Base-by-base conservation (phyloP, 2,113 vertebrate genomes). In the Ploceus nigricollis region DNA sequence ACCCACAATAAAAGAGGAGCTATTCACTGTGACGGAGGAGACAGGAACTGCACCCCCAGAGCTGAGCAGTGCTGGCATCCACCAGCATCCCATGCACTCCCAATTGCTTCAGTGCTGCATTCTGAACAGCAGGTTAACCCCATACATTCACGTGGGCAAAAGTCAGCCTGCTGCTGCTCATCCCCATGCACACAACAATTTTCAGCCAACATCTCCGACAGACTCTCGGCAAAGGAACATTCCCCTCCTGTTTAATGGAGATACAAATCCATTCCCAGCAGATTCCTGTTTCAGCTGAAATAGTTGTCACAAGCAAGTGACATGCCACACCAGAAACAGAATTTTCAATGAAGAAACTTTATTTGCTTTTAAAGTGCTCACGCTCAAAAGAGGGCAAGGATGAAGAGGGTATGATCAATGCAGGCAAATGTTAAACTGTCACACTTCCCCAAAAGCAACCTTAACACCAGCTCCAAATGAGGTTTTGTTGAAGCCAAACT, bases 11-110 rank as follows among this genome's bases (percentile, higher is more conserved):
- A 53, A 2, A 4, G 6, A 4, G 37, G 70, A 85, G 51, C 28
- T 25, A 3, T 14, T 15, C n/a, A 4, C 40, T 24, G 1, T 0
- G 10, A 7, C 51, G 37, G 24, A 68, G 1, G 24, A 85, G 58
- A 45, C n/a, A 39, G 28, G 3, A 78, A 20, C 4, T 15, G 4
- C 44, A 7, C 10, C 3, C 16, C 5, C 8, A 35, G 57, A 51
- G 48, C 37, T 3, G 9, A 70, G 63, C 64, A 15, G 4, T 3
- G 44, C 83, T 22, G 30, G 24, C 69, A 42, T 1, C 4, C 45
- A 22, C 54, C 77, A n/a, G n/a, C n/a, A n/a, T n/a, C n/a, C n/a
- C n/a, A n/a, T 56, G 33, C 20, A 8, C 18, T 57, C 57, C 53
- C 48, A 57, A 17, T 22, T 3, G 19, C 51, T 30, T 39, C 1